These are phyloP conservation scores for Spodoptera picta DNA, from an alignment of 2,888 invertebrate genomes.

Conservation along the genomic window DNA sequence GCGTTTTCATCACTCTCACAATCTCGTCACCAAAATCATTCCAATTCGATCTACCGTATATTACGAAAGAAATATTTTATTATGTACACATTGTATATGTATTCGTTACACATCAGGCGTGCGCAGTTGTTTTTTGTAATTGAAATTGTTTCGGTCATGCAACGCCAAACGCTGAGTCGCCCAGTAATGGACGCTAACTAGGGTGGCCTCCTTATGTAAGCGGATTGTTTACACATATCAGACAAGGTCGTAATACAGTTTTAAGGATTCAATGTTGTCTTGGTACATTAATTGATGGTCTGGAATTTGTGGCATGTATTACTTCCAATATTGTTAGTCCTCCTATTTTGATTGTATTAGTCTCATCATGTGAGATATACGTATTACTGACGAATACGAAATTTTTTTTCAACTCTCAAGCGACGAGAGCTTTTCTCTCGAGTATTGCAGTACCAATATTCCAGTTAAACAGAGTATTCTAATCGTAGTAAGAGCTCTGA, in stretches of 20 bases:
- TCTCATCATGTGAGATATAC: too few relatives aligned
- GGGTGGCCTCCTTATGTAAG: constrained; percentile 77
- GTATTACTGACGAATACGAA: too few relatives aligned
- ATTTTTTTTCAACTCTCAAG: too few relatives aligned
- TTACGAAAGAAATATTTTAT: constrained; percentile 37
- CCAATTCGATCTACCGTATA: constrained; percentile 14
- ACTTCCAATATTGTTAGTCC: too few relatives aligned
- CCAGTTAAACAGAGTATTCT: too few relatives aligned
- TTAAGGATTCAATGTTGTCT: constrained; percentile 47
- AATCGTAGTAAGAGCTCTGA: too few relatives aligned
- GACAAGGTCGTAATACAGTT: constrained; percentile 70
- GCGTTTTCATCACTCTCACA: neutral
- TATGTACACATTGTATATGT: constrained; percentile 46
- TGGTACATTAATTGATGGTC: constrained; percentile 24
- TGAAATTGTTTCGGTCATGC: constrained; percentile 73
- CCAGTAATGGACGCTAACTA: constrained; percentile 65
- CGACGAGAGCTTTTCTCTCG: too few relatives aligned
- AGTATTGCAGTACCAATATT: too few relatives aligned
- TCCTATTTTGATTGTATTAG: constrained; percentile 1
- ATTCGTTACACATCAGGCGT: constrained; percentile 60
- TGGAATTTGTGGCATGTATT: constrained; percentile 14
- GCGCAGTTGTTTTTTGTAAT: constrained; percentile 64
- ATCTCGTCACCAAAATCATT: constrained; percentile 5
- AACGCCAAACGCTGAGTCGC: constrained; percentile 55
- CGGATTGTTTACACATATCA: constrained; percentile 72